phyloP scores from a whole-genome alignment of 2,797 vertebrate genomes.

The Xyrichtys novacula region DNA sequence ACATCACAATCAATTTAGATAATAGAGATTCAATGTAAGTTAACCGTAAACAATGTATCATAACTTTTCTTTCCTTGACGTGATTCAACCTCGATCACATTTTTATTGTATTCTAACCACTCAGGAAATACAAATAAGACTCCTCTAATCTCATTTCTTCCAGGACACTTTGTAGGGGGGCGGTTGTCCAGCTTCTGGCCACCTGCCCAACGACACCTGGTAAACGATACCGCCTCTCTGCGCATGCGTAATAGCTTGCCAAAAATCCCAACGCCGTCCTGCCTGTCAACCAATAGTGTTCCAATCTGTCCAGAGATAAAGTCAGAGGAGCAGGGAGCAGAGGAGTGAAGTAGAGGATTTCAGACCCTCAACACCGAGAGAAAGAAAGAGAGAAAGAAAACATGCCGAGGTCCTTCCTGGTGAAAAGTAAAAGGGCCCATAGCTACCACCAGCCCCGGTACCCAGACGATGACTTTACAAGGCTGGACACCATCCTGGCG shows the following conservation, averaged over 20 bases:
- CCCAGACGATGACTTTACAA: constrained; percentile 86
- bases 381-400: constrained; percentile 15
- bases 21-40: not conserved
- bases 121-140: constrained; percentile 25
- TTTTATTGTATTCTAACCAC: not conserved
- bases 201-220: constrained; percentile 87
- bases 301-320: constrained; percentile 83
- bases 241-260: constrained; percentile 85
- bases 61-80: constrained; percentile 6
- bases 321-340: constrained; percentile 64
- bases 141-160: constrained; percentile 28
- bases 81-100: constrained; percentile 9
- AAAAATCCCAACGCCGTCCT: constrained; percentile 71
- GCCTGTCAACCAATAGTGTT: constrained; percentile 79
- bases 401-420: constrained; percentile 98
- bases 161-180: constrained; percentile 10
- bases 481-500: constrained; percentile 85
- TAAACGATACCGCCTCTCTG: constrained; percentile 75
- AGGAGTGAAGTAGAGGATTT: constrained; percentile 57
- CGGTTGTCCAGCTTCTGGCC: constrained; percentile 48
- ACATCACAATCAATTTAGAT: not conserved
- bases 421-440: constrained; percentile 98
- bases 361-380: constrained; percentile 25
- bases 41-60: not conserved
- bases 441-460: constrained; percentile 95